Evolutionary conservation across 2,113 vertebrate genomes (phyloP).

Genomic region (Athene noctua): DNA sequence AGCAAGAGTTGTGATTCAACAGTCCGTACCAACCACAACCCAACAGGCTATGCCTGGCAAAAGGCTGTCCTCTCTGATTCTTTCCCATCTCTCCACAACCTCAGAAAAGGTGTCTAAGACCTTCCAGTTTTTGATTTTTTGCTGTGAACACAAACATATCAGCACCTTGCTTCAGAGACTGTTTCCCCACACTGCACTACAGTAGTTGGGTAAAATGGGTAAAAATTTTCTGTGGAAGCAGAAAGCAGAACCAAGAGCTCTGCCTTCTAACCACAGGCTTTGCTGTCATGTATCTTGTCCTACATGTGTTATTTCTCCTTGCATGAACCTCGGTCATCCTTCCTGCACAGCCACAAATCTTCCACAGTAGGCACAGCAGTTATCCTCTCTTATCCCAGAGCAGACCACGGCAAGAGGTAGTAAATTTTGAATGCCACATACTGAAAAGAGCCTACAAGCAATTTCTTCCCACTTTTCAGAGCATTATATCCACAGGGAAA

Average conservation of each 20-base stretch:
- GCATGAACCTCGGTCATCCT: neutral
- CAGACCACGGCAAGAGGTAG: neutral
- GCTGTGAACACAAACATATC: neutral
- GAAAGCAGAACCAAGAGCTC: neutral
- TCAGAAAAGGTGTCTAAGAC: neutral
- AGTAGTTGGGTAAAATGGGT: neutral
- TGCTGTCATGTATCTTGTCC: neutral
- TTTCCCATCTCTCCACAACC: neutral
- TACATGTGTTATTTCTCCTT: neutral
- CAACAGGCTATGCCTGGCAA: neutral
- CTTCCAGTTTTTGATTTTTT: neutral
- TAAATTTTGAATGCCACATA: neutral
- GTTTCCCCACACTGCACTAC: neutral
- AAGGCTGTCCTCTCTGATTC: neutral
- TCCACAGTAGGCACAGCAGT: neutral
- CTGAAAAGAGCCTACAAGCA: neutral
- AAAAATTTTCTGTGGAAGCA: neutral
- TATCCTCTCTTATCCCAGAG: neutral
- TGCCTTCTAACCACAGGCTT: neutral
- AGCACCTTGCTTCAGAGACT: neutral
- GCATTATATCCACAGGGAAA: neutral
- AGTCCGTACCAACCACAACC: accelerated
- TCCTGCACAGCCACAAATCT: neutral
- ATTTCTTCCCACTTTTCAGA: neutral
- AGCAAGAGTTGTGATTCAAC: neutral